Percentiles rank a stretch among this genome's conserved stretches.
Evolutionary conservation across 2,797 vertebrate species (phyloP).

Genomic region (Eutrigla gurnardus): DNA sequence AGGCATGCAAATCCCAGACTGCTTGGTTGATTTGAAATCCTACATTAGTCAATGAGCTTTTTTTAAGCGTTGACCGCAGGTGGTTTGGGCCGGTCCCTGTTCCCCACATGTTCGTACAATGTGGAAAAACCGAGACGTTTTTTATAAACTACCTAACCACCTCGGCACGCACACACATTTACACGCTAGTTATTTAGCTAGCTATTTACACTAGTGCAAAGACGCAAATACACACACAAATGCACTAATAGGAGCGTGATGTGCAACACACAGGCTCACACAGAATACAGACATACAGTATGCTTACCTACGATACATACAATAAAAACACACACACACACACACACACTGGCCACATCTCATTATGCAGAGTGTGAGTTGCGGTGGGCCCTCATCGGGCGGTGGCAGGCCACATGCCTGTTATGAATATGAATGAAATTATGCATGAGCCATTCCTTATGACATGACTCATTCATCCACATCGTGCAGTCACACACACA

Average conservation of each 20-base stretch:
- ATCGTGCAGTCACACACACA: constrained; percentile 40
- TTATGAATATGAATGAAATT: constrained; percentile 85
- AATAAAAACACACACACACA: constrained; percentile 31
- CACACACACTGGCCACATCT: constrained; percentile 56
- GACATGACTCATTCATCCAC: constrained; percentile 82
- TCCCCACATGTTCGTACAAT: constrained; percentile 74
- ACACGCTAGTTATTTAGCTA: neutral
- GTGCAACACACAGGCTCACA: constrained; percentile 15
- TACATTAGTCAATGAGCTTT: constrained; percentile 79
- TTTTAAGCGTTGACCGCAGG: constrained; percentile 75
- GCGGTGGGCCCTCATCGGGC: constrained; percentile 71
- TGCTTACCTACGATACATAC: constrained; percentile 42
- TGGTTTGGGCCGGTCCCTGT: constrained; percentile 70
- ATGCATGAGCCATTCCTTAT: constrained; percentile 79
- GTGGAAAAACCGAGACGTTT: constrained; percentile 72
- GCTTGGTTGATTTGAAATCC: constrained; percentile 67
- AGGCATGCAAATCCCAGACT: constrained; percentile 58
- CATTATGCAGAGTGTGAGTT: constrained; percentile 79
- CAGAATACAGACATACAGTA: constrained; percentile 47
- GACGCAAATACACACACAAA: constrained; percentile 1
- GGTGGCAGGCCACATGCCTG: constrained; percentile 77
- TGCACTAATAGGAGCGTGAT: neutral
- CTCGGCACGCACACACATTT: constrained; percentile 24
- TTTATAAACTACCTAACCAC: constrained; percentile 71
- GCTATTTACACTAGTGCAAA: neutral